Conservation (phyloP, 1,140 invertebrate genomes). For the Tachypleus tridentatus region DNA sequence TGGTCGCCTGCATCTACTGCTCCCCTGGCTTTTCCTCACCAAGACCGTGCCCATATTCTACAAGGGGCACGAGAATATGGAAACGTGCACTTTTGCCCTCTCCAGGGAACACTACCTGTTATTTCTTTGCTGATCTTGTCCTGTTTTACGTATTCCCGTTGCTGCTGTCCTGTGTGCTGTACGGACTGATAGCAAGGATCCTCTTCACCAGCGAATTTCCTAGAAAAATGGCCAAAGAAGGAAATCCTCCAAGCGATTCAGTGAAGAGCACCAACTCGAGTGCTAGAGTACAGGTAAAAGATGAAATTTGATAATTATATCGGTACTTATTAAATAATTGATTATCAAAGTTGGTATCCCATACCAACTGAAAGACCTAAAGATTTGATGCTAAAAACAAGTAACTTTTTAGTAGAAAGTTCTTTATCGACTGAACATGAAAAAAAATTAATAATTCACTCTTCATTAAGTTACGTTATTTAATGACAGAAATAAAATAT, state of each 20-base stretch:
- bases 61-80: conserved; percentile 29
- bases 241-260: too few species aligned
- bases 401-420: too few species aligned
- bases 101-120: conserved; percentile 40
- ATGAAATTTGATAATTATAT: too few species aligned
- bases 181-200: conserved; percentile 43
- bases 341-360: too few species aligned
- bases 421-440: too few species aligned
- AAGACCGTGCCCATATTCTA: conserved; percentile 32
- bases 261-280: conserved; percentile 1
- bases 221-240: conserved; percentile 10
- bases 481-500: too few species aligned
- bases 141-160: conserved; percentile 49
- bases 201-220: conserved; percentile 36
- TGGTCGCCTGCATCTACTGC: conserved; percentile 43
- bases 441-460: too few species aligned
- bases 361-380: too few species aligned
- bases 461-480: too few species aligned
- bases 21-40: conserved; percentile 42
- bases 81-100: conserved; percentile 40
- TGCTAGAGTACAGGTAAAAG: conserved; percentile 32
- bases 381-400: too few species aligned
- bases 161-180: conserved; percentile 42
- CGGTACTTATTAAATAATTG: too few species aligned
- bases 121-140: conserved; percentile 46